Evolutionary conservation across 2,888 invertebrate species (phyloP).

Genomic region (Elmis aenea): DNA sequence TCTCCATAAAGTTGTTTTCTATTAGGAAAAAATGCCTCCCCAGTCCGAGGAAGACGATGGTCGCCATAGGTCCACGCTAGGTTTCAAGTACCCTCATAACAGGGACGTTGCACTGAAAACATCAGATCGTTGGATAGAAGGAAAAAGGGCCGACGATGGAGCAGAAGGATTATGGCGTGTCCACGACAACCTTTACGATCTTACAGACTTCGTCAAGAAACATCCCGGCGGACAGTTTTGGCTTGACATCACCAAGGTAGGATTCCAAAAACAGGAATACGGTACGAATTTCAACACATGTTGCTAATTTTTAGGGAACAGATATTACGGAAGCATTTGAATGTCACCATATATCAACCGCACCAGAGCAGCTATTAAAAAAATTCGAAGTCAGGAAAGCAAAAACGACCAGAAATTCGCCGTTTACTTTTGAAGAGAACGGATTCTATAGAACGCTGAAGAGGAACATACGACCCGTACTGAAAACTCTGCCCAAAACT

Average conservation of each 20-base stretch:
- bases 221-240: conserved; percentile 85
- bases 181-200: conserved; percentile 73
- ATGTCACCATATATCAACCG: conserved; percentile 60
- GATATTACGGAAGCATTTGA: conserved; percentile 54
- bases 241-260: conserved; percentile 63
- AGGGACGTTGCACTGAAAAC: conserved; percentile 6
- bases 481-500: conserved; percentile 52
- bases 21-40: background rate
- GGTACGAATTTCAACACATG: too few species aligned
- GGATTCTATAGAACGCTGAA: conserved; percentile 73
- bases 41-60: background rate
- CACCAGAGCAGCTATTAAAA: conserved; percentile 53
- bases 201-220: conserved; percentile 66
- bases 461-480: conserved; percentile 49
- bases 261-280: conserved; percentile 1
- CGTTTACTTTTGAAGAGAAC: conserved; percentile 66
- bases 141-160: conserved; percentile 62
- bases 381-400: conserved; percentile 66
- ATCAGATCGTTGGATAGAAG: conserved; percentile 54
- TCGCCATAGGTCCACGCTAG: conserved; percentile 6
- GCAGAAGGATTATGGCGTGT: conserved; percentile 75
- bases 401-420: conserved; percentile 59
- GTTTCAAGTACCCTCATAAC: conserved; percentile 12
- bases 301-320: conserved; percentile 12
- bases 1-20: too few species aligned